A percentile compares a stretch with the other conserved stretches of the same genome.
Evolutionary conservation across 2,797 vertebrate genomes (phyloP).

Genomic region (Cryptoprocta ferox): DNA sequence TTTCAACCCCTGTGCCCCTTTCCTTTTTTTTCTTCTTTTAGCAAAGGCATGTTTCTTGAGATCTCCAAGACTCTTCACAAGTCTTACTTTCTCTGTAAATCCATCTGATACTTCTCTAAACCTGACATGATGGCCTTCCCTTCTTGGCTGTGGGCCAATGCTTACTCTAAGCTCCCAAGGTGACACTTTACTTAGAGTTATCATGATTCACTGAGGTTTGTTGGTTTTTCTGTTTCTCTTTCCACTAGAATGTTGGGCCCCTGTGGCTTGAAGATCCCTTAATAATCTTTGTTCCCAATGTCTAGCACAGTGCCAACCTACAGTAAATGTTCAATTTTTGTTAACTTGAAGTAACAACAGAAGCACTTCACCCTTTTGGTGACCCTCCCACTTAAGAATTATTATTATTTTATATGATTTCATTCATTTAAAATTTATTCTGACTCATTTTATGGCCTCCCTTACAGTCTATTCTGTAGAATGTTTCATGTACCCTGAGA

Average conservation of each 20-base stretch:
- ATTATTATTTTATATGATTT: neutral
- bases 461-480: neutral
- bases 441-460: neutral
- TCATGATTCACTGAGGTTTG: accelerated
- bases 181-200: neutral
- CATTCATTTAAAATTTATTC: neutral
- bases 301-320: neutral
- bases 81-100: neutral
- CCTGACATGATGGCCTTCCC: accelerated
- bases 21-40: neutral
- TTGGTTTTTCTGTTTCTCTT: neutral
- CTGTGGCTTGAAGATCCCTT: neutral
- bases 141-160: neutral
- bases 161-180: neutral
- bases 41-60: neutral
- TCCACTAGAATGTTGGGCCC: neutral
- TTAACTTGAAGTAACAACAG: neutral
- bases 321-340: neutral
- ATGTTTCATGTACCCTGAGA: neutral
- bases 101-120: neutral
- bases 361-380: neutral
- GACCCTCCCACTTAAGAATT: neutral
- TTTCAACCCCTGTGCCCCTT: neutral
- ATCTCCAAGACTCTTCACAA: neutral
- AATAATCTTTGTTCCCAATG: neutral